Evolutionary conservation across 2,797 vertebrate genomes (phyloP).

Genomic region (Myotis daubentonii): DNA sequence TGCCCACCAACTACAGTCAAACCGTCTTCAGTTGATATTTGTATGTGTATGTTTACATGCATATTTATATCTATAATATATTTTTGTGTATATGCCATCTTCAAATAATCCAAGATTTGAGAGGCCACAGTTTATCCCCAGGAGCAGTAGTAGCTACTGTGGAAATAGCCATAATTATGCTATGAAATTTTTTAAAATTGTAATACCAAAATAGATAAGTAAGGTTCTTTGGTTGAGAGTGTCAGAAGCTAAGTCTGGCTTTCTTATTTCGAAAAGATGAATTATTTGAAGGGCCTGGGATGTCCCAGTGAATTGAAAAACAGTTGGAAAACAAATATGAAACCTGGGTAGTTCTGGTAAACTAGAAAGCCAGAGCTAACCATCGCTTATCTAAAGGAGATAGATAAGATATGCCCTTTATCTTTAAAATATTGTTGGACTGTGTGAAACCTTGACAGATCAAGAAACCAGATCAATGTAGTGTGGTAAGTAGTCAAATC

Average conservation of each 20-base stretch:
- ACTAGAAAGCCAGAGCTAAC: not conserved
- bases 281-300: not conserved
- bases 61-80: not conserved
- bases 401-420: not conserved
- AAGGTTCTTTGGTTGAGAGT: not conserved
- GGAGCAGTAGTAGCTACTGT: not conserved
- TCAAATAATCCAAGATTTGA: constrained; percentile 29
- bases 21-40: not conserved
- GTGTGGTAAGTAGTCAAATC: not conserved
- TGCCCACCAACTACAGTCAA: not conserved
- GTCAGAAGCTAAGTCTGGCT: not conserved
- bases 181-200: not conserved
- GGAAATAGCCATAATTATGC: not conserved
- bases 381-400: not conserved
- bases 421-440: not conserved
- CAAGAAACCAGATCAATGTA: not conserved
- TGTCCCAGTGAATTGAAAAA: not conserved
- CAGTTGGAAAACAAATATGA: not conserved
- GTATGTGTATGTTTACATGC: not conserved
- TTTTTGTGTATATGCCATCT: not conserved
- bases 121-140: not conserved
- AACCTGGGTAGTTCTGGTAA: not conserved
- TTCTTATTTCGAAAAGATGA: constrained; percentile 11
- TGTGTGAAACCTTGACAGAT: not conserved
- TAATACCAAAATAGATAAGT: not conserved